Percentiles rank a stretch among this genome's conserved stretches.
phyloP scores from a whole-genome alignment of 2,113 vertebrate genomes.

The Coryphaenoides rupestris region DNA sequence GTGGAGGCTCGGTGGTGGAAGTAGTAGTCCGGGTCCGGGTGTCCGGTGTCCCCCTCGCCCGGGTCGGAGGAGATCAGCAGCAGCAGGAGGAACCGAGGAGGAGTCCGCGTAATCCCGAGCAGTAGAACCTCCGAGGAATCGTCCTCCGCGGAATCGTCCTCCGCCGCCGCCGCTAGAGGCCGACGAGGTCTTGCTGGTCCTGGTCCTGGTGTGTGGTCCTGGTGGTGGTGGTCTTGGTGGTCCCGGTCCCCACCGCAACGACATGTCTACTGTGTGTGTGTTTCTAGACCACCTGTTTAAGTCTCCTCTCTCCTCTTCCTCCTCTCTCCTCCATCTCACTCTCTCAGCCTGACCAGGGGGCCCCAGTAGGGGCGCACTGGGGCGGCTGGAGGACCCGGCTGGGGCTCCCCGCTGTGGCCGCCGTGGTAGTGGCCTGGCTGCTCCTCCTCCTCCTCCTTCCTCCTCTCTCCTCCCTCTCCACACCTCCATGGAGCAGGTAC shows the following conservation, averaged over 20 bases:
- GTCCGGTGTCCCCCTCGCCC: not conserved
- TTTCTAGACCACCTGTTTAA: slow-evolving; percentile 69
- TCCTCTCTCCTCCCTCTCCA: too few relatives aligned
- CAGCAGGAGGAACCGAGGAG: slow-evolving; percentile 42
- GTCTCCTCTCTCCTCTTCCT: slow-evolving; percentile 14
- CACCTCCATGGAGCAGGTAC: slow-evolving; percentile 40
- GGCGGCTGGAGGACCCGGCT: not conserved
- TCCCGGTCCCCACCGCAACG: slow-evolving; percentile 36
- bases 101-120: slow-evolving; percentile 16
- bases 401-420: slow-evolving; percentile 37
- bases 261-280: slow-evolving; percentile 53
- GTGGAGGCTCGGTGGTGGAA: too few relatives aligned
- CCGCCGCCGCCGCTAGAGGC: not conserved
- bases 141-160: too few relatives aligned
- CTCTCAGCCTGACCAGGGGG: too few relatives aligned
- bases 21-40: not conserved
- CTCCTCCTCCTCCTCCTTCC: too few relatives aligned
- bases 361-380: too few relatives aligned
- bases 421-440: slow-evolving; percentile 23
- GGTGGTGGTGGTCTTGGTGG: slow-evolving; percentile 28
- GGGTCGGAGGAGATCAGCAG: slow-evolving; percentile 31
- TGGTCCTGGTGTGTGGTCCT: too few relatives aligned
- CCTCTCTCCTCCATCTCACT: too few relatives aligned
- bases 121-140: slow-evolving; percentile 23
- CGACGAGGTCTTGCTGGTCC: too few relatives aligned